Conservation (phyloP, 2,113 vertebrate genomes). For the Protomyctophum bolini region DNA sequence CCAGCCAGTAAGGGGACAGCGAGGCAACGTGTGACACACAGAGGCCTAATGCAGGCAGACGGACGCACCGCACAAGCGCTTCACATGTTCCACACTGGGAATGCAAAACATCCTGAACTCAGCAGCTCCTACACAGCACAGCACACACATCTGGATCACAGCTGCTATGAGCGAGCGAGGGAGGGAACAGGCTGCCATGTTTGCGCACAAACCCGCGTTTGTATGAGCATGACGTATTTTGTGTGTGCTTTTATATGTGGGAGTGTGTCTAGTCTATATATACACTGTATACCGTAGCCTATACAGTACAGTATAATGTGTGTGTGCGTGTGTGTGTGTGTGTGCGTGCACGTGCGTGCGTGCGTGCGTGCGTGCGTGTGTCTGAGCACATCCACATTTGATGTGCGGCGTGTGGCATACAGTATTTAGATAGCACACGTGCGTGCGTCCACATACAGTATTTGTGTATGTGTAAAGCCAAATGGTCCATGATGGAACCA, state of each 20-base stretch:
- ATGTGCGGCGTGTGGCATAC: background rate
- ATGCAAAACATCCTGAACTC: slow-evolving; percentile 71
- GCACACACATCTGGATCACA: slow-evolving; percentile 67
- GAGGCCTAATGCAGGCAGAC: slow-evolving; percentile 57
- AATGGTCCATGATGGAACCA: slow-evolving; percentile 54
- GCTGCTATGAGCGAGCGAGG: slow-evolving; percentile 52
- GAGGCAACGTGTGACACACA: slow-evolving; percentile 60
- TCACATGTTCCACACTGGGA: slow-evolving; percentile 64
- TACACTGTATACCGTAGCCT: no score
- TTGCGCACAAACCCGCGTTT: no score
- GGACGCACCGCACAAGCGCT: slow-evolving; percentile 62
- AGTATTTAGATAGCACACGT: slow-evolving; percentile 35
- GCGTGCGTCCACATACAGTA: slow-evolving; percentile 18
- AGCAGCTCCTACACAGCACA: slow-evolving; percentile 48
- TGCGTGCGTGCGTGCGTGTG: slow-evolving; percentile 23
- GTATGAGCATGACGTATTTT: no score
- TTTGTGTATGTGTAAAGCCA: slow-evolving; percentile 54
- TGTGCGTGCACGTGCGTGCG: slow-evolving; percentile 16
- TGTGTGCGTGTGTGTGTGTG: background rate
- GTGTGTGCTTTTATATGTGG: no score
- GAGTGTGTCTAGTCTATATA: no score
- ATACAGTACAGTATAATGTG: no score
- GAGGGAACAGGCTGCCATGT: background rate
- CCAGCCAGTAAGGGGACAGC: slow-evolving; percentile 44
- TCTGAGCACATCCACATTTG: no score